These are phyloP conservation scores for Conistra vaccinii DNA, from an alignment of 2,888 invertebrate genomes.

Conservation along the genomic window DNA sequence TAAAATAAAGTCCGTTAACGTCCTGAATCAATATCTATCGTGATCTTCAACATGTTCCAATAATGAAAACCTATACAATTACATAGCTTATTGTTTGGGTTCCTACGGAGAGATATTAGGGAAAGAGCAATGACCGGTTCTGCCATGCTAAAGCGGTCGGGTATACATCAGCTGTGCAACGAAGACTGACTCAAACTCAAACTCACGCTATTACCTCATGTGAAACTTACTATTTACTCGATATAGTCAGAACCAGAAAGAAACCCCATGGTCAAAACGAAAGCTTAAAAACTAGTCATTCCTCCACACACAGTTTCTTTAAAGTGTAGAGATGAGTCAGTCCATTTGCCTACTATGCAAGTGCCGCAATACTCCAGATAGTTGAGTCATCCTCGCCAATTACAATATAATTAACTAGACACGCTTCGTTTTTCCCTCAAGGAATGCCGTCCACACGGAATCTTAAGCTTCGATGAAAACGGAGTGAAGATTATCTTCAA, in stretches of 20 bases:
- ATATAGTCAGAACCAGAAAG: not conserved
- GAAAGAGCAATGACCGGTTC: too few species aligned
- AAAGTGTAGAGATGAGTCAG: slow-evolving; percentile 17
- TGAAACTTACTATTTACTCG: not conserved
- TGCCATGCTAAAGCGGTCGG: too few species aligned
- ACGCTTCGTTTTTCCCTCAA: slow-evolving; percentile 49
- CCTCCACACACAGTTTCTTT: not conserved
- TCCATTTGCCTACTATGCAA: slow-evolving; percentile 46
- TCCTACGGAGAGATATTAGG: too few species aligned
- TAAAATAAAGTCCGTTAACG: too few species aligned
- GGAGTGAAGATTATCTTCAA: slow-evolving; percentile 67
- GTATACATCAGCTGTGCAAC: not conserved
- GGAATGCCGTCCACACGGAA: slow-evolving; percentile 65
- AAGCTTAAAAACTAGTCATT: slow-evolving; percentile 7
- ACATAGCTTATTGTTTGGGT: too few species aligned
- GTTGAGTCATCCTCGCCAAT: slow-evolving; percentile 58
- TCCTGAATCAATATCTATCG: too few species aligned
- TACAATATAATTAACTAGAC: slow-evolving; percentile 64
- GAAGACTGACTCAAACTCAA: too few species aligned
- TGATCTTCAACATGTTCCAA: too few species aligned
- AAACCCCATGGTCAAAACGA: not conserved
- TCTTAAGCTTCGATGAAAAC: slow-evolving; percentile 68
- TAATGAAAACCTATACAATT: too few species aligned
- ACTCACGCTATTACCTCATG: too few species aligned
- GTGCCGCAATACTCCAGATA: slow-evolving; percentile 42